These are phyloP conservation scores for Agrochola litura DNA, from an alignment of 2,888 invertebrate species.

Conservation along the genomic window DNA sequence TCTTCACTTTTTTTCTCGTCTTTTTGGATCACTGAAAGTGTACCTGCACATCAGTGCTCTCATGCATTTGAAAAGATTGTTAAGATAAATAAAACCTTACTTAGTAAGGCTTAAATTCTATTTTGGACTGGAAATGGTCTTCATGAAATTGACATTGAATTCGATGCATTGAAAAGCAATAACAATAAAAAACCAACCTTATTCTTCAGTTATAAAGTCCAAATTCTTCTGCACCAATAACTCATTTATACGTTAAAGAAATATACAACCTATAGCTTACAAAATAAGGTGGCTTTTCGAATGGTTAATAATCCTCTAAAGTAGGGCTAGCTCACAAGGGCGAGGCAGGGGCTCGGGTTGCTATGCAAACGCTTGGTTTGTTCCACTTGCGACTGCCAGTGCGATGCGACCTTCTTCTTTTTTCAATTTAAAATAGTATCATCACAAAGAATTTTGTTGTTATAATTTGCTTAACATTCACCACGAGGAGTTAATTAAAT, in stretches of 20 bases:
- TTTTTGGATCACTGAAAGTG: conserved; percentile 63
- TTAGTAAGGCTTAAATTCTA: not conserved
- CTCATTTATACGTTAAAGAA: conserved; percentile 20
- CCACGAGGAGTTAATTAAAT: not conserved
- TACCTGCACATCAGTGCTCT: conserved; percentile 73
- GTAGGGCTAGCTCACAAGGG: conserved; percentile 67
- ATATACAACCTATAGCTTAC: not conserved
- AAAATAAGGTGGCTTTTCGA: conserved; percentile 52
- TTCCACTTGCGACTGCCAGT: conserved; percentile 65
- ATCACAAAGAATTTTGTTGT: conserved; percentile 24
- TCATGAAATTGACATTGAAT: conserved; percentile 72
- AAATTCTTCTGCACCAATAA: conserved; percentile 27
- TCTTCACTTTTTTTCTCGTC: conserved; percentile 73
- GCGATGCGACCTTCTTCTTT: conserved; percentile 49
- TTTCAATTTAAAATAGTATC: conserved; percentile 8
- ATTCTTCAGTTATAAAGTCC: accelerated
- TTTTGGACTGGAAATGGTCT: conserved; percentile 41
- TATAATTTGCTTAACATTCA: not conserved
- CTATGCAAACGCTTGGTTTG: conserved; percentile 74
- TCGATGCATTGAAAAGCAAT: conserved; percentile 56
- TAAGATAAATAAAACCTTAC: conserved; percentile 33
- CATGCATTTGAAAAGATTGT: conserved; percentile 69
- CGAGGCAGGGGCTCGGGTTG: conserved; percentile 76
- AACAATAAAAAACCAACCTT: conserved; percentile 60
- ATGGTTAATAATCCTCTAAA: conserved; percentile 37